A percentile compares a stretch with the other conserved stretches of the same genome.
These are phyloP conservation scores for Bradysia coprophila DNA, from an alignment of 1,140 invertebrate genomes.

Conservation along the genomic window DNA sequence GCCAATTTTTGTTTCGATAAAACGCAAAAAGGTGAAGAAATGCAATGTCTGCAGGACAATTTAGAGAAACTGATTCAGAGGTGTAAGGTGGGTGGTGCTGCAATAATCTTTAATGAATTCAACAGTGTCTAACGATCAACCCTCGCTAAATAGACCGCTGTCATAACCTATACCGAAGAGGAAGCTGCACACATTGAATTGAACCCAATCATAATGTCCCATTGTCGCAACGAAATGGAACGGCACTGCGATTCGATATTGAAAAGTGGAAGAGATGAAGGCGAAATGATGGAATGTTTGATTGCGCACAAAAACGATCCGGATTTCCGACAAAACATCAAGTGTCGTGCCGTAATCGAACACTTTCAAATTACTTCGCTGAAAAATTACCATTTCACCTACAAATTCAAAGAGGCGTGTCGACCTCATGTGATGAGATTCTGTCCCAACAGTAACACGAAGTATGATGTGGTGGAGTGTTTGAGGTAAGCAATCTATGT, in stretches of 20 bases:
- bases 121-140: neutral
- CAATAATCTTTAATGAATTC: too few relatives aligned
- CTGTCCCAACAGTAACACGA: conserved; percentile 61
- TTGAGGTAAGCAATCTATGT: conserved; percentile 30
- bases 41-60: conserved; percentile 83
- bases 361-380: conserved; percentile 84
- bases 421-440: conserved; percentile 60
- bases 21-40: conserved; percentile 69
- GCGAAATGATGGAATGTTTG: conserved; percentile 82
- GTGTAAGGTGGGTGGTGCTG: too few relatives aligned
- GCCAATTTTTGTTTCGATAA: conserved; percentile 66
- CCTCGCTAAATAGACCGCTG: conserved; percentile 44
- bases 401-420: conserved; percentile 90
- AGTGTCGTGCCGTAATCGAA: conserved; percentile 86
- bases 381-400: conserved; percentile 87
- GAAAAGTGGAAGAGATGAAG: conserved; percentile 52
- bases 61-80: conserved; percentile 40
- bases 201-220: conserved; percentile 64
- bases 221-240: conserved; percentile 69
- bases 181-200: conserved; percentile 71
- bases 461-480: conserved; percentile 76
- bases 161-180: conserved; percentile 79
- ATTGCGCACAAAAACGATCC: conserved; percentile 83
- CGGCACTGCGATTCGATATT: conserved; percentile 53
- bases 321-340: conserved; percentile 47